These are phyloP conservation scores for Steinernema hermaphroditum DNA, from an alignment of 2,888 invertebrate species.

Conservation along the genomic window DNA sequence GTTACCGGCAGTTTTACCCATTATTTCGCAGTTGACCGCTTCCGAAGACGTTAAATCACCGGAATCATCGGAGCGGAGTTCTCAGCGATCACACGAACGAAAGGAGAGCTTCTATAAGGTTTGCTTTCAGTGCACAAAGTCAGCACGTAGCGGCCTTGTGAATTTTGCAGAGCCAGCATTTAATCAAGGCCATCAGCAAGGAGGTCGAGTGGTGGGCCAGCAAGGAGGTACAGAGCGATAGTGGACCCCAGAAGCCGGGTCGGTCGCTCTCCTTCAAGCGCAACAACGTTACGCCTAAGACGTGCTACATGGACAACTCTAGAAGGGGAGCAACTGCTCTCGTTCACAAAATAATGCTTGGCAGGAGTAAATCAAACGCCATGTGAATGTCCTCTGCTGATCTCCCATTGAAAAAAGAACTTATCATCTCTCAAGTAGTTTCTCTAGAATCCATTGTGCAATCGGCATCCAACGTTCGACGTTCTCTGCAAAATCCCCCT, in stretches of 20 bases:
- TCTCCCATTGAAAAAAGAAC: slow-evolving; percentile 6
- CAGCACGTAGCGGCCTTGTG: too few species aligned
- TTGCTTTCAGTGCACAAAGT: too few species aligned
- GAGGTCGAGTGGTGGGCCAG: slow-evolving; percentile 37
- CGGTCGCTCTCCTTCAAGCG: slow-evolving; percentile 26
- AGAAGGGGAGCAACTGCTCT: slow-evolving; percentile 37
- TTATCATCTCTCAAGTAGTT: too few species aligned
- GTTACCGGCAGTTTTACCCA: slow-evolving; percentile 54
- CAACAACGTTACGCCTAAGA: background rate
- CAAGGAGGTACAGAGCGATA: slow-evolving; percentile 26
- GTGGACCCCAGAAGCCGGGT: background rate
- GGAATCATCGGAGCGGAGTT: slow-evolving; percentile 47
- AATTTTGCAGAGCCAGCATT: slow-evolving; percentile 39
- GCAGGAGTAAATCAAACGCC: slow-evolving; percentile 48
- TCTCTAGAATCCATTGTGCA: too few species aligned
- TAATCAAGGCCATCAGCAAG: slow-evolving; percentile 41
- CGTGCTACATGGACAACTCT: slow-evolving; percentile 15
- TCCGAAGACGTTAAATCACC: slow-evolving; percentile 32
- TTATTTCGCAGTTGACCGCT: background rate
- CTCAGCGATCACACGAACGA: slow-evolving; percentile 50
- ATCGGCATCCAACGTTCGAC: too few species aligned
- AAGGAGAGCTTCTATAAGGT: slow-evolving; percentile 59
- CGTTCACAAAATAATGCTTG: slow-evolving; percentile 50
- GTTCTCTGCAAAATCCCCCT: too few species aligned
- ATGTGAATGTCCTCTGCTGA: slow-evolving; percentile 32